phyloP scores from a whole-genome alignment of 2,113 vertebrate species.

The Rhea pennata region DNA sequence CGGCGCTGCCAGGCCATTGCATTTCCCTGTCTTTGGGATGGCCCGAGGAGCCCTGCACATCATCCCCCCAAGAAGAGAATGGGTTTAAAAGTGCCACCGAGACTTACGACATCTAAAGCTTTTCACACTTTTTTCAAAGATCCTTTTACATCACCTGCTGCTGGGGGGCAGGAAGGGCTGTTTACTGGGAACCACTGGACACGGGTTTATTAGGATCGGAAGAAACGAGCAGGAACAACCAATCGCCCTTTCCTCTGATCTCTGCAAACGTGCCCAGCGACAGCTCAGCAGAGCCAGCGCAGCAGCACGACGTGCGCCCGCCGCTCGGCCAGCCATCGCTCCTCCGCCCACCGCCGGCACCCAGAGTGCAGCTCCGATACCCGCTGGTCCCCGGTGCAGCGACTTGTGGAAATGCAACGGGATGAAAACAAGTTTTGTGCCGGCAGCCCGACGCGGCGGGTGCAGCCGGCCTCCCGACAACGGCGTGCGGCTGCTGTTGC shows the following conservation, averaged over 20 bases:
- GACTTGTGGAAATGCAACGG: no score
- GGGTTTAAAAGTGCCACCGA: not conserved
- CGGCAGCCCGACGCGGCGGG: no score
- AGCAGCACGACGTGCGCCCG: not conserved
- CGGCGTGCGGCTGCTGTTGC: not conserved
- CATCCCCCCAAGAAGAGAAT: not conserved
- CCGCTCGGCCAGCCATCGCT: not conserved
- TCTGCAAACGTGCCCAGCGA: not conserved
- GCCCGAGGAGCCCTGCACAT: not conserved
- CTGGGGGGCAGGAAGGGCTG: not conserved
- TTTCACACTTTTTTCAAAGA: not conserved
- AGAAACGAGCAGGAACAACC: not conserved
- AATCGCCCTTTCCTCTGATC: not conserved
- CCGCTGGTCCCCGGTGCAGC: no score
- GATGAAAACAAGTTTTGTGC: no score
- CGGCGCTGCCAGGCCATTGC: not conserved
- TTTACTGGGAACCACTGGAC: not conserved
- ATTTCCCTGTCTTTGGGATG: not conserved
- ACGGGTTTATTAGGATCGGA: not conserved
- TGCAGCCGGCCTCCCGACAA: rapidly evolving
- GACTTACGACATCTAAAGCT: not conserved
- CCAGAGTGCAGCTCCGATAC: not conserved
- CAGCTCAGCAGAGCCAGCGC: not conserved
- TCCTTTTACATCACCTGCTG: not conserved
- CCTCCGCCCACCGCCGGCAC: no score